These are phyloP conservation scores for Lacanobia wlatinum DNA, from an alignment of 2,888 invertebrate species.

Conservation along the genomic window DNA sequence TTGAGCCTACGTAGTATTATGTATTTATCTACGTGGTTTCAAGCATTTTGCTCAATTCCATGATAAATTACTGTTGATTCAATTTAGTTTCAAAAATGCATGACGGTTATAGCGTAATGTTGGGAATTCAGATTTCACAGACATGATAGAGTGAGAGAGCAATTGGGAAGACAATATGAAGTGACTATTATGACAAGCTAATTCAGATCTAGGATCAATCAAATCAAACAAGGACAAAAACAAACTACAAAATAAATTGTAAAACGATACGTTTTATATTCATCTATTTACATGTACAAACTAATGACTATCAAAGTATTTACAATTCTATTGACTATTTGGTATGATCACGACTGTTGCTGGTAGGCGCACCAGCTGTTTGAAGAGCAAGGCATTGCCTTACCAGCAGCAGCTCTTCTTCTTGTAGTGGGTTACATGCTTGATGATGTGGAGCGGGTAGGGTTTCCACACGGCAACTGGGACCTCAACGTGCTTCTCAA, in stretches of 20 bases:
- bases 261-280: constrained; percentile 71
- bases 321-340: constrained; percentile 89
- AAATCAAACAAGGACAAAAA: constrained; percentile 13
- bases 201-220: neutral
- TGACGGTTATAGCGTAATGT: neutral
- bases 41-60: neutral
- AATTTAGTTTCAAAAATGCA: neutral
- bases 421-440: constrained; percentile 88
- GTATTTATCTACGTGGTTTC: neutral
- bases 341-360: constrained; percentile 83
- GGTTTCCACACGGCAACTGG: constrained; percentile 88
- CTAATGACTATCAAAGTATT: constrained; percentile 87
- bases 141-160: neutral
- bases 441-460: constrained; percentile 87
- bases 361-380: constrained; percentile 58
- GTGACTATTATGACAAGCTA: neutral
- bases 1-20: neutral
- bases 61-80: constrained; percentile 1
- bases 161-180: neutral
- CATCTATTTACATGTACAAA: constrained; percentile 75
- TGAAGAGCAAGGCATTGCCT: constrained; percentile 61
- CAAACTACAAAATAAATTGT: constrained; percentile 46
- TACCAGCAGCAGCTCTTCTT: constrained; percentile 88
- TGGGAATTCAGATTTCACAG: neutral
- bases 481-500: constrained; percentile 86